These are phyloP conservation scores for Notiomystis cincta DNA, from an alignment of 2,113 vertebrate species.

Conservation along the genomic window DNA sequence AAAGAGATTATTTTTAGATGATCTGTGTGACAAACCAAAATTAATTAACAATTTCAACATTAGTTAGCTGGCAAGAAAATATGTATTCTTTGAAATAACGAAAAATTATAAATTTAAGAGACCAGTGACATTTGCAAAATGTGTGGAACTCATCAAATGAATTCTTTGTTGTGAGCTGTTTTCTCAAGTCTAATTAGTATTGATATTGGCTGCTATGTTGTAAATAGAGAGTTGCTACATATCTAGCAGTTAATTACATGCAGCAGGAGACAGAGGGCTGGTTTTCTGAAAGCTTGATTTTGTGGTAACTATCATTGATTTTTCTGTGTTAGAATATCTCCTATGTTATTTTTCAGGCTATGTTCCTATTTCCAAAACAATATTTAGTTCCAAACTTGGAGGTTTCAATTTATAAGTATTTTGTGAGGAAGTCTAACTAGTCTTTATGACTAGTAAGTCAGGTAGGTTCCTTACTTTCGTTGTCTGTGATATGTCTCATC, in stretches of 20 bases:
- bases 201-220: neutral
- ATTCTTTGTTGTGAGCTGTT: neutral
- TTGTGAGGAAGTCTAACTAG: neutral
- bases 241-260: neutral
- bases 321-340: neutral
- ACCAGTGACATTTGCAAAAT: constrained; percentile 2
- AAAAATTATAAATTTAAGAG: neutral
- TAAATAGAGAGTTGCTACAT: neutral
- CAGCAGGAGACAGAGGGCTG: neutral
- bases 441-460: neutral
- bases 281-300: neutral
- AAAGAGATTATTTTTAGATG: neutral
- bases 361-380: neutral
- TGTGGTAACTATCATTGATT: neutral
- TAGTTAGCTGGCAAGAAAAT: neutral
- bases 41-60: neutral
- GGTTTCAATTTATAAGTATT: neutral
- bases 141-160: neutral
- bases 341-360: neutral
- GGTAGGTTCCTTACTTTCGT: neutral
- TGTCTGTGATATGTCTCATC: neutral
- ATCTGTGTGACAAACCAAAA: neutral
- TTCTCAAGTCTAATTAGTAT: neutral
- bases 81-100: neutral
- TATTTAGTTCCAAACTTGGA: neutral